Conservation (phyloP, 2,888 invertebrate genomes). For the Calliopum simillimum region DNA sequence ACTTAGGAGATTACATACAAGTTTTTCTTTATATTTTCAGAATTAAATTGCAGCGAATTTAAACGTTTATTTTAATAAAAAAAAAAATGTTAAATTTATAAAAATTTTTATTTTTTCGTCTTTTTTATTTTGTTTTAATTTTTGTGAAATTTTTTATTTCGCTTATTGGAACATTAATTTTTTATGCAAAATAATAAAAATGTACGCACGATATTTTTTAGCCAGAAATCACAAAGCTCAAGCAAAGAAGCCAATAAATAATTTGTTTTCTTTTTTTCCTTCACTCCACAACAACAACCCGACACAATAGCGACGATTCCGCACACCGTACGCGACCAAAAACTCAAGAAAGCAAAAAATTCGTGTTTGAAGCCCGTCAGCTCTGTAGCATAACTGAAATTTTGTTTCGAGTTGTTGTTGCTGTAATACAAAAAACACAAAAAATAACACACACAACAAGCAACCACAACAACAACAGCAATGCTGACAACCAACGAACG, state of each 20-base stretch:
- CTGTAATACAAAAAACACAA: constrained; percentile 28
- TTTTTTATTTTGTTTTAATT: too few species aligned
- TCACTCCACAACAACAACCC: constrained; percentile 1
- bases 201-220: background rate
- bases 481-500: constrained; percentile 43
- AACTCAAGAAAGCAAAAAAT: constrained; percentile 41
- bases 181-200: background rate
- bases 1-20: background rate
- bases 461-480: constrained; percentile 35
- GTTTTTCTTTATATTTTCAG: background rate
- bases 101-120: too few species aligned
- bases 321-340: constrained; percentile 41
- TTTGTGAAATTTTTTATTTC: background rate
- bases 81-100: too few species aligned
- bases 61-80: background rate
- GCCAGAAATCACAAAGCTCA: background rate
- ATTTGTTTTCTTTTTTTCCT: background rate
- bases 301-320: constrained; percentile 22
- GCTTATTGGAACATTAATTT: background rate
- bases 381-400: constrained; percentile 65
- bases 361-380: constrained; percentile 63
- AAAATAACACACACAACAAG: constrained; percentile 22
- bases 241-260: background rate
- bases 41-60: background rate
- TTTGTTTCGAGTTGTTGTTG: constrained; percentile 37